A percentile compares a stretch with the other conserved stretches of the same genome.
phyloP scores from a whole-genome alignment of 2,888 invertebrate species.

The Orchestes rusci region DNA sequence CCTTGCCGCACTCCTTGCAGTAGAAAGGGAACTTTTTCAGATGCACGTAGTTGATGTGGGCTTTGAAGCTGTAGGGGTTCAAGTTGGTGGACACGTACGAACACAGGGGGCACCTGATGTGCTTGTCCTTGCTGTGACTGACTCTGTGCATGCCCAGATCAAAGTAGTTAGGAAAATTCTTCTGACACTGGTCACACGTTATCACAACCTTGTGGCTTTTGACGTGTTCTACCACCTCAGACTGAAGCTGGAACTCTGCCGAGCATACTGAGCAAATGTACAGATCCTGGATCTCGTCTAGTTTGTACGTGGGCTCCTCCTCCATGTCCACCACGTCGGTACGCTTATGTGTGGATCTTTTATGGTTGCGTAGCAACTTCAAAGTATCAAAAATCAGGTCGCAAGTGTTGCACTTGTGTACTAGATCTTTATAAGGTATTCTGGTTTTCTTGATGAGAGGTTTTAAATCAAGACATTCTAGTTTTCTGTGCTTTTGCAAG shows the following conservation, averaged over 20 bases:
- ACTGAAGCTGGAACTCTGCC: slow-evolving; percentile 30
- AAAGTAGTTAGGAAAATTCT: slow-evolving; percentile 9
- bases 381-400: slow-evolving; percentile 8
- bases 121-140: slow-evolving; percentile 14
- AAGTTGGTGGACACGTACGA: slow-evolving; percentile 30
- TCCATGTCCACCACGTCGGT: slow-evolving; percentile 7
- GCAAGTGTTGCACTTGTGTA: slow-evolving; percentile 16
- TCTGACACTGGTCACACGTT: slow-evolving; percentile 11
- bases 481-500: slow-evolving; percentile 7
- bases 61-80: slow-evolving; percentile 34
- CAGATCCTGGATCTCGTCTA: slow-evolving; percentile 32
- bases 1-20: slow-evolving; percentile 50
- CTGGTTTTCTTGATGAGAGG: slow-evolving; percentile 1
- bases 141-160: slow-evolving; percentile 19
- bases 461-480: slow-evolving; percentile 6
- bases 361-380: slow-evolving; percentile 15
- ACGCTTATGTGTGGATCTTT: slow-evolving; percentile 11
- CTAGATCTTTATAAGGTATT: neutral
- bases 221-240: slow-evolving; percentile 23
- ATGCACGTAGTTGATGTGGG: slow-evolving; percentile 38
- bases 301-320: slow-evolving; percentile 30
- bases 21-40: slow-evolving; percentile 44
- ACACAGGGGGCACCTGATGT: slow-evolving; percentile 29
- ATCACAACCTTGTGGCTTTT: slow-evolving; percentile 10
- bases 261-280: slow-evolving; percentile 34